These are phyloP conservation scores for Scatophagus argus DNA, from an alignment of 2,113 vertebrate species.

Conservation along the genomic window DNA sequence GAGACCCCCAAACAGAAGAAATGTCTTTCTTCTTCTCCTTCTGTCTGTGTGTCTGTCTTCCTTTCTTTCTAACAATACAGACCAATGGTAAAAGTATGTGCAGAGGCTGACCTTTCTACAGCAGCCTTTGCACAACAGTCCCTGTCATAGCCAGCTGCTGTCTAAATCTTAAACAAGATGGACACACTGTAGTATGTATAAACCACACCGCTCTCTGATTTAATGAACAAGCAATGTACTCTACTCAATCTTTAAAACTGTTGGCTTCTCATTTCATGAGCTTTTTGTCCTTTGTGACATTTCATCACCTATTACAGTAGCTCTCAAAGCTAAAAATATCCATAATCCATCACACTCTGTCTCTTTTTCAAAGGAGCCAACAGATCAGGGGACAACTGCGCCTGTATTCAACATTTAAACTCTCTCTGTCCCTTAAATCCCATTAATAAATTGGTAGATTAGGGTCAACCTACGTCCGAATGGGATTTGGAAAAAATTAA, in stretches of 20 bases:
- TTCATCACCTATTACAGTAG: not conserved
- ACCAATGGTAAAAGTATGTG: not conserved
- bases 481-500: not conserved
- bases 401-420: conserved; percentile 27
- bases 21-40: no score
- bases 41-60: no score
- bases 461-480: not conserved
- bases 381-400: conserved; percentile 18
- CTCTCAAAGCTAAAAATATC: conserved; percentile 11
- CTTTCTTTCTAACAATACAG: no score
- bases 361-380: conserved; percentile 17
- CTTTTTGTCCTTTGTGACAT: not conserved
- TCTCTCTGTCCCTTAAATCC: conserved; percentile 29
- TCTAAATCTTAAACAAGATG: not conserved
- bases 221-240: not conserved
- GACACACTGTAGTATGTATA: not conserved
- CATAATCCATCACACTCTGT: conserved; percentile 6
- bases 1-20: no score
- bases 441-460: conserved; percentile 54
- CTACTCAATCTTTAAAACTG: not conserved
- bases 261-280: not conserved
- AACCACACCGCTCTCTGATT: not conserved
- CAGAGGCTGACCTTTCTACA: not conserved
- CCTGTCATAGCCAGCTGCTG: not conserved
- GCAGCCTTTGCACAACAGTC: not conserved